Conservation (phyloP, 1,140 invertebrate species). For the Carcinoscorpius rotundicauda region DNA sequence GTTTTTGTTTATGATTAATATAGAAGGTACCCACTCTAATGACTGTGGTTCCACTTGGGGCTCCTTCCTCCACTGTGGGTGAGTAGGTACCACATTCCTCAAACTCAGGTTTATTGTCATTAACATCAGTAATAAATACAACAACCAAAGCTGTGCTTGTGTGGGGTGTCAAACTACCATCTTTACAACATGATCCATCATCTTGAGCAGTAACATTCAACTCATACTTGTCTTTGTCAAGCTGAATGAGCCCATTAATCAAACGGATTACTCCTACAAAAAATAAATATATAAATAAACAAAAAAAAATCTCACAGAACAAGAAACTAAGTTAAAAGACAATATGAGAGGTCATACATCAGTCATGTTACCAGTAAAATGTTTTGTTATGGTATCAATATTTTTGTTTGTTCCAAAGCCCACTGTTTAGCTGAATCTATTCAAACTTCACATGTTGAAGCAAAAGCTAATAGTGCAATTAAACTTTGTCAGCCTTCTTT, state of each 20-base stretch:
- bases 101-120: slow-evolving; percentile 89
- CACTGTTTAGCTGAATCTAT: no score
- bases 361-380: no score
- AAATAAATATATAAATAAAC: no score
- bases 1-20: no score
- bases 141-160: slow-evolving; percentile 91
- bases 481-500: no score
- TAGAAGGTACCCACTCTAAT: slow-evolving; percentile 47
- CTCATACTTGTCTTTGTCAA: slow-evolving; percentile 74
- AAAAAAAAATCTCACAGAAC: background rate
- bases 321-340: background rate
- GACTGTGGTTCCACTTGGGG: slow-evolving; percentile 80
- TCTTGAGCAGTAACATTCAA: slow-evolving; percentile 87
- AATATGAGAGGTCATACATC: no score
- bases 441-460: no score
- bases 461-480: no score
- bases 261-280: slow-evolving; percentile 62
- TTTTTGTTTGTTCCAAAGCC: no score
- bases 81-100: slow-evolving; percentile 82
- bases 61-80: slow-evolving; percentile 76
- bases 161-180: slow-evolving; percentile 70
- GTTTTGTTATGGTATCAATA: no score
- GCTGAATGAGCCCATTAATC: slow-evolving; percentile 64
- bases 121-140: slow-evolving; percentile 91
- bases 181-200: slow-evolving; percentile 81